Conservation (phyloP, 2,797 vertebrate genomes). For the Cetoscarus ocellatus region DNA sequence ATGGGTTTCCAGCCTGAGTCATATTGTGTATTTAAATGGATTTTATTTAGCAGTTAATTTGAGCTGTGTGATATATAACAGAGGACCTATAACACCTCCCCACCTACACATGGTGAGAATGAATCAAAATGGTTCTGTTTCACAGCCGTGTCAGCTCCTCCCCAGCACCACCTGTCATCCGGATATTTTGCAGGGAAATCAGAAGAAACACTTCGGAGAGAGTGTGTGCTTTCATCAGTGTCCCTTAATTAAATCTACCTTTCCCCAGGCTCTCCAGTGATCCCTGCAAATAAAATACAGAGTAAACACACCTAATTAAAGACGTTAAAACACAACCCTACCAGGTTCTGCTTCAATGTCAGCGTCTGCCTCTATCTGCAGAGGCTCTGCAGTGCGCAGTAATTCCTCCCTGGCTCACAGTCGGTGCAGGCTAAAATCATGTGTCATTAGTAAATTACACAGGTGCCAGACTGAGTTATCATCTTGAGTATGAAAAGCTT, state of each 20-base stretch:
- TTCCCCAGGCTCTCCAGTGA: slow-evolving; percentile 81
- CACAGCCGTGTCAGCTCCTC: slow-evolving; percentile 76
- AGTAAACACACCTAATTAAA: slow-evolving; percentile 86
- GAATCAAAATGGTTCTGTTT: slow-evolving; percentile 77
- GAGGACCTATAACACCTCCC: slow-evolving; percentile 71
- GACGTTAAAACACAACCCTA: slow-evolving; percentile 76
- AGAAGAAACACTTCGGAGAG: slow-evolving; percentile 81
- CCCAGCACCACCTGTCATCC: slow-evolving; percentile 81
- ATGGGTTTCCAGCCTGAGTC: slow-evolving; percentile 1
- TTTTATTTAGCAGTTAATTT: slow-evolving; percentile 64
- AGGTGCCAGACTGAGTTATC: slow-evolving; percentile 89
- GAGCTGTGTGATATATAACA: slow-evolving; percentile 63
- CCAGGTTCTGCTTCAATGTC: slow-evolving; percentile 72
- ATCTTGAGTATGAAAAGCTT: slow-evolving; percentile 86
- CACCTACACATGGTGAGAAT: slow-evolving; percentile 78
- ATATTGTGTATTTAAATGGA: slow-evolving; percentile 43
- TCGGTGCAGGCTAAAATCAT: slow-evolving; percentile 82
- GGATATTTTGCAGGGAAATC: slow-evolving; percentile 82
- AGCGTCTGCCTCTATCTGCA: slow-evolving; percentile 59
- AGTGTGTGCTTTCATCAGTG: slow-evolving; percentile 85
- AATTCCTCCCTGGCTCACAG: slow-evolving; percentile 69
- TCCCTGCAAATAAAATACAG: slow-evolving; percentile 82
- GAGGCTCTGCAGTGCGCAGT: slow-evolving; percentile 58
- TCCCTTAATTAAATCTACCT: slow-evolving; percentile 87
- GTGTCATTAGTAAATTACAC: slow-evolving; percentile 90